Conservation (phyloP, 2,113 vertebrate species). For the Oreochromis spilurus region DNA sequence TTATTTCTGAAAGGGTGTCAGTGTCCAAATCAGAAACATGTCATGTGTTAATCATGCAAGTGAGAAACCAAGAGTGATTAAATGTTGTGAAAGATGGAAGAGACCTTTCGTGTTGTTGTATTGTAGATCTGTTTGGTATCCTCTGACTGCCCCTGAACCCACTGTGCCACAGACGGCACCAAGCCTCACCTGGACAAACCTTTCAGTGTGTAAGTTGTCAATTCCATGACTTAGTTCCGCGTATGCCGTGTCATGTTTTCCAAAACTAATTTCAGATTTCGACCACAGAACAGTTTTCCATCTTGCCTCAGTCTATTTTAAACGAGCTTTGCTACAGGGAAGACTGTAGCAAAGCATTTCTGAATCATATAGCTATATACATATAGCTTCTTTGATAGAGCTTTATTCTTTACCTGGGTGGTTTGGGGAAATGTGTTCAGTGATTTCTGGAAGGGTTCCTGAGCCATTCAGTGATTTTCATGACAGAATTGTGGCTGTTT, state of each 20-base stretch:
- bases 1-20: background rate
- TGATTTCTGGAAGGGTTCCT: background rate
- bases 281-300: background rate
- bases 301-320: background rate
- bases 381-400: accelerated
- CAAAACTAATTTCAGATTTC: background rate
- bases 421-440: accelerated
- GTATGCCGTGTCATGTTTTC: accelerated
- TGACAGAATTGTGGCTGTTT: accelerated
- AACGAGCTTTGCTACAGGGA: accelerated
- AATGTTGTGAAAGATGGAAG: background rate
- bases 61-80: background rate
- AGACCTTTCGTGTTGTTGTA: background rate
- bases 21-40: background rate
- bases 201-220: background rate
- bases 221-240: background rate
- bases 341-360: accelerated
- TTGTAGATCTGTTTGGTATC: background rate
- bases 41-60: background rate
- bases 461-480: background rate
- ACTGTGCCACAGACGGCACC: background rate
- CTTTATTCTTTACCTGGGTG: background rate
- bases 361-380: background rate
- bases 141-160: accelerated
- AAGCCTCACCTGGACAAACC: background rate